These are phyloP conservation scores for Clunio marinus DNA, from an alignment of 2,888 invertebrate genomes.

Conservation along the genomic window DNA sequence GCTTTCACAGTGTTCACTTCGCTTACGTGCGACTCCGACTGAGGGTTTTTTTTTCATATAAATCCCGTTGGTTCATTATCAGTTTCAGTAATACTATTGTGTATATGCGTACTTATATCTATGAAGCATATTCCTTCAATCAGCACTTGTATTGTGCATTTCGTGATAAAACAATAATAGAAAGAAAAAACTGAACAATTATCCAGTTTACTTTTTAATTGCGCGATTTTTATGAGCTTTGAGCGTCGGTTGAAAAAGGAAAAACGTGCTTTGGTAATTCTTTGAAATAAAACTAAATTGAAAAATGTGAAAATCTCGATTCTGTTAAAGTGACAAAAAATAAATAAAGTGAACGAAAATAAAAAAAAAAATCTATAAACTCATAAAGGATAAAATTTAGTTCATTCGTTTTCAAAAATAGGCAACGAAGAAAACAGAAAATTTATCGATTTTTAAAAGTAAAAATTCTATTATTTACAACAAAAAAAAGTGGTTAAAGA, in stretches of 20 bases:
- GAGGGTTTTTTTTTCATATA: constrained; percentile 18
- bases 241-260: too few species aligned
- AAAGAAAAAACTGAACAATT: too few species aligned
- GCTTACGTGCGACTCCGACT: not conserved
- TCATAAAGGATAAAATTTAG: constrained; percentile 10
- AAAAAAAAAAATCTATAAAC: constrained; percentile 18
- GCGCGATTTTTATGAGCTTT: too few species aligned
- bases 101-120: constrained; percentile 28
- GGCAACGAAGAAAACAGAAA: not conserved
- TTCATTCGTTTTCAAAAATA: constrained; percentile 15
- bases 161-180: too few species aligned
- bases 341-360: too few species aligned
- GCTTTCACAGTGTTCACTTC: constrained; percentile 39
- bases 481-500: constrained; percentile 24
- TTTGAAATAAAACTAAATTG: not conserved
- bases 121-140: constrained; percentile 13
- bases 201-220: not conserved
- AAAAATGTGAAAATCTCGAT: not conserved
- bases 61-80: constrained; percentile 36
- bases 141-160: not conserved
- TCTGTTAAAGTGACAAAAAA: not conserved
- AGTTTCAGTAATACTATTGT: constrained; percentile 20
- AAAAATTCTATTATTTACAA: too few species aligned
- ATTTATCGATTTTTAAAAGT: constrained; percentile 25
- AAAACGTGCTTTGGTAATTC: too few species aligned